Base-by-base conservation (phyloP, 2,797 vertebrate genomes). In the Serranus cabrilla region DNA sequence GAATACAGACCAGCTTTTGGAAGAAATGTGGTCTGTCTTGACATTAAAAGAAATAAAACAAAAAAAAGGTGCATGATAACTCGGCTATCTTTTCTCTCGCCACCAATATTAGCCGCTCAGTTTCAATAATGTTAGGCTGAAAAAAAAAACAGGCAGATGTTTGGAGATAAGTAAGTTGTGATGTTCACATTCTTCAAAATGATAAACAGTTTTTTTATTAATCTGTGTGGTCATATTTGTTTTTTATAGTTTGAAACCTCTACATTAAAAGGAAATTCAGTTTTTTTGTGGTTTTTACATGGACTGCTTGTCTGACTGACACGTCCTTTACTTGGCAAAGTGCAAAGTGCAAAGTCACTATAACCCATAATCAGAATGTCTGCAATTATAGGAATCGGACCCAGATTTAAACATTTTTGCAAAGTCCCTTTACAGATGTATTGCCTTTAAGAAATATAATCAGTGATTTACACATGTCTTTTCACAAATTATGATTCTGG, bases 371-470 rank as follows among this genome's bases (percentile, higher is more conserved):
- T 31, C 25, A 51, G 11, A 64, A 52, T 43, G 27, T 7, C 9
- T 2, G 5, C 1, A 10, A 17, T 49, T 23, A 51, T 12, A 2
- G 21, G 1, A 45, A 37, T 23, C 21, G 0, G 2, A 20, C 21
- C 17, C 3, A 2, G 2, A 13, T 43, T 51, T 1, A n/a, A 37
- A 51, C 34, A 51, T 18, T 25, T 2, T 4, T 40, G 2, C 0
- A 42, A 12, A 5, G 27, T 46, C 1, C 21, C 18, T 27, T 43
- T 40, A 25, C 45, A 34, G 3, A 20, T 62, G 3, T 17, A 8
- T 37, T 9, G 16, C 46, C 46, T 68, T 47, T 34, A n/a, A 49
- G 13, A 63, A 49, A 63, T 50, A 37, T 20, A 50, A 70, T 25
- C 18, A 37, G 5, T 18, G 9, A 0, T 43, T 54, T 10, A 21